A percentile compares a stretch with the other conserved stretches of the same genome.
Conservation (phyloP, 2,888 invertebrate genomes). For the Subacronicta megacephala region DNA sequence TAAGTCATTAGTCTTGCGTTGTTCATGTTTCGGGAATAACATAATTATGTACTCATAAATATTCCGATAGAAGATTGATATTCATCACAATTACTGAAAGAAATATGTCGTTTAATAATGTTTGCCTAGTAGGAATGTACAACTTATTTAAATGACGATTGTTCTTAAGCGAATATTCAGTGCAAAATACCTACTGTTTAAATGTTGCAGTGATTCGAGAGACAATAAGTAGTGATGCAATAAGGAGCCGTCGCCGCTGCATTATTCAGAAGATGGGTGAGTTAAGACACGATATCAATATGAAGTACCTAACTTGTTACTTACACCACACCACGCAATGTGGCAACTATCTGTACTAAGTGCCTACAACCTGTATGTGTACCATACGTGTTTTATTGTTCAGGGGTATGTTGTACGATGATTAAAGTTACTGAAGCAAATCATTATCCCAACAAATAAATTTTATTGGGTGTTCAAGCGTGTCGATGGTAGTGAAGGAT, state of each 20-base stretch:
- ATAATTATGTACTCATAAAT: not conserved
- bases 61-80: not conserved
- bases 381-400: too few relatives aligned
- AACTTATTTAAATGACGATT: too few relatives aligned
- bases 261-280: constrained; percentile 32
- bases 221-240: not conserved
- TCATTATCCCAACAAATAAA: too few relatives aligned
- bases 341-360: too few relatives aligned
- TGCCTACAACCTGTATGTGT: not conserved
- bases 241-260: constrained; percentile 10
- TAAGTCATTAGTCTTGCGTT: not conserved
- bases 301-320: constrained; percentile 17
- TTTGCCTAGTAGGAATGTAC: too few relatives aligned
- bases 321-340: not conserved
- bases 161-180: not conserved
- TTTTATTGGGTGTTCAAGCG: too few relatives aligned
- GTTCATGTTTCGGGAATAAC: not conserved
- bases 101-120: too few relatives aligned
- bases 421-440: too few relatives aligned
- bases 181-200: not conserved
- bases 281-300: constrained; percentile 13
- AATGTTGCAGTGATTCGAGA: not conserved
- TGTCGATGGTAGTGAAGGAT: too few relatives aligned
- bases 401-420: too few relatives aligned
- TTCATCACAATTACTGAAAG: too few relatives aligned